Base-by-base conservation (phyloP, 2,888 invertebrate genomes). In the Ornithoptera alexandrae region DNA sequence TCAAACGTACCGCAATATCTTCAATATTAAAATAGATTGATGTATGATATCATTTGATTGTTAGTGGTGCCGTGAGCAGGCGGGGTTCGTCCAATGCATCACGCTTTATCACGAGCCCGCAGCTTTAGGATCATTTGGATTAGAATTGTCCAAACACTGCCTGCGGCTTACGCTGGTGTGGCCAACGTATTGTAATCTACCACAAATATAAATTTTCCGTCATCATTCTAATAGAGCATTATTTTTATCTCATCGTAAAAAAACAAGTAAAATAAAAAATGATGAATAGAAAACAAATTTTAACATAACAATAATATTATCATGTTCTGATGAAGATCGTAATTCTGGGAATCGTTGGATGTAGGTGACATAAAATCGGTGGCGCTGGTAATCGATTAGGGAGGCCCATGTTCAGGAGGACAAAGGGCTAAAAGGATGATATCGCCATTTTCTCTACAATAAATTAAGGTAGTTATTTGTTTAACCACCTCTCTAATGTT, bases 21-120 rank as follows among this genome's bases (percentile, higher is more conserved):
- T 20, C 22, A 20, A 20, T 57, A 22, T 20, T 57, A 57, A 20
- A 57, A 57, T 20, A 20, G 8, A 57, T 57, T 57, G 20, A 57
- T 6, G 8, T 7, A 57, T 57, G 1, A 57, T 57, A 57, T 12
- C 20, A 53, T 64, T 56, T 56, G 10, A 0, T 6, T 56, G 10
- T 56, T 30, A 56, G n/a, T 56, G n/a, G 7, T 30, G 39, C 57
- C 24, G 39, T 65, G 58, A 42, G 39, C 42, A 39, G 2, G 36
- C n/a, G 36, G 8, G 22, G 20, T 22, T 36, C n/a, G 15, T 15
- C 65, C 24, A 66, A 74, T 73, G 71, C 68, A 72, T 74, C 73
- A 73, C 68, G 69, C 70, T 72, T 72, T 74, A 73, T 74, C 73
- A 60, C 56, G 57, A 67, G 30, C 24, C 67, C 62, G 67, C 72